Conservation (phyloP, 2,888 invertebrate species). For the Alviniconcha strummeri region DNA sequence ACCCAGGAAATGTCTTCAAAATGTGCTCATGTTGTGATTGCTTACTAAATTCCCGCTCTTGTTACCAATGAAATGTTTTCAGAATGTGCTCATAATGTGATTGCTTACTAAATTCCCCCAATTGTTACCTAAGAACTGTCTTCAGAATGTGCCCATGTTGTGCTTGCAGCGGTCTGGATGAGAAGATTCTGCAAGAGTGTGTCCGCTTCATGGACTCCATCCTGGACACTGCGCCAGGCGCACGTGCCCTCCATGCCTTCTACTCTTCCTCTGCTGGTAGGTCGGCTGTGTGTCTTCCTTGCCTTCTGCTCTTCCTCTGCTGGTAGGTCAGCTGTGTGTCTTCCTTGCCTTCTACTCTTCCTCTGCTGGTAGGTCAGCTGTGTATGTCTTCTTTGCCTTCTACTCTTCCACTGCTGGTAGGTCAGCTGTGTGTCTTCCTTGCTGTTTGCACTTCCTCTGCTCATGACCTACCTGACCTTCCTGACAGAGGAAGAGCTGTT, state of each 20-base stretch:
- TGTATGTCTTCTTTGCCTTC: background rate
- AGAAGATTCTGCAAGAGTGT: slow-evolving; percentile 81
- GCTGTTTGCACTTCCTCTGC: slow-evolving; percentile 46
- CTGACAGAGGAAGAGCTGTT: too few species aligned
- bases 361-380: slow-evolving; percentile 57
- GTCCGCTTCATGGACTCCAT: slow-evolving; percentile 91
- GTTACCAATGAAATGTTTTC: too few species aligned
- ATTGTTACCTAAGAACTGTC: too few species aligned
- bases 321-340: slow-evolving; percentile 75
- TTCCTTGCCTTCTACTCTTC: slow-evolving; percentile 85
- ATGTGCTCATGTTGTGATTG: too few species aligned
- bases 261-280: slow-evolving; percentile 76
- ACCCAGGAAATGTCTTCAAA: too few species aligned
- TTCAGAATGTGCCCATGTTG: too few species aligned
- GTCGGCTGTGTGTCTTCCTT: slow-evolving; percentile 5
- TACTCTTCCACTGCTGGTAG: too few species aligned
- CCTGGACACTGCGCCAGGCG: slow-evolving; percentile 87
- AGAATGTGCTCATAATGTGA: too few species aligned
- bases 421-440: slow-evolving; percentile 80
- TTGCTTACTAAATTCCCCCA: too few species aligned
- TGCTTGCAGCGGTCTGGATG: slow-evolving; percentile 76
- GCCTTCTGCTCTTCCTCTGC: too few species aligned
- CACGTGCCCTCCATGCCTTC: slow-evolving; percentile 87
- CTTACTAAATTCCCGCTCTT: too few species aligned
- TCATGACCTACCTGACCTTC: too few species aligned